Conservation (phyloP, 2,797 vertebrate genomes). For the Epinephelus awoara region DNA sequence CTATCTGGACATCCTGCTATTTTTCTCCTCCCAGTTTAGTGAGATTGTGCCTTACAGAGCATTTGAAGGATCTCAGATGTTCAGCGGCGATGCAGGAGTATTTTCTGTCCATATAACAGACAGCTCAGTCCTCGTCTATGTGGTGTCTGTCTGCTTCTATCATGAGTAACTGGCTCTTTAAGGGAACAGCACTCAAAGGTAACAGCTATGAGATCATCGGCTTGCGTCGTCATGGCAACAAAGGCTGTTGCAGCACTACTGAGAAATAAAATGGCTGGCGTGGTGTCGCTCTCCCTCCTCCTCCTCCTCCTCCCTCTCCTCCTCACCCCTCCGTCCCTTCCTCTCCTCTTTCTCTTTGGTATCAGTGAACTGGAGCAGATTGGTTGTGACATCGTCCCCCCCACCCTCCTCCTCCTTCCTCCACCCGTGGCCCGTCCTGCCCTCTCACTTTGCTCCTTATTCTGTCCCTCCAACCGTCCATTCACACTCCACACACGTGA, state of each 20-base stretch:
- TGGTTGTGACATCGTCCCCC: slow-evolving; percentile 71
- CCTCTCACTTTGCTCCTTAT: slow-evolving; percentile 70
- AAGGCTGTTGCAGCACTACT: slow-evolving; percentile 87
- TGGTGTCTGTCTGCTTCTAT: slow-evolving; percentile 62
- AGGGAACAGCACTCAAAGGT: slow-evolving; percentile 78
- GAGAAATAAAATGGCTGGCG: slow-evolving; percentile 87
- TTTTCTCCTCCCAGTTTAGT: background rate
- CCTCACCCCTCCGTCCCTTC: slow-evolving; percentile 51
- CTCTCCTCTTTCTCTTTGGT: slow-evolving; percentile 78
- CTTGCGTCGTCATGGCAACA: slow-evolving; percentile 86
- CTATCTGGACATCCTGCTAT: background rate
- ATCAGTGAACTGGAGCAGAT: slow-evolving; percentile 84
- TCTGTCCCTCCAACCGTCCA: slow-evolving; percentile 65
- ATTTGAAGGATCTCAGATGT: slow-evolving; percentile 12
- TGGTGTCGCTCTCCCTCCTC: slow-evolving; percentile 64
- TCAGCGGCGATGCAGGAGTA: slow-evolving; percentile 32
- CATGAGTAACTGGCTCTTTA: slow-evolving; percentile 78
- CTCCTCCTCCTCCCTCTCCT: slow-evolving; percentile 42
- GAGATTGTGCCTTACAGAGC: background rate
- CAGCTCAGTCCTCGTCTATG: slow-evolving; percentile 38
- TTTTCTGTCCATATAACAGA: slow-evolving; percentile 35
- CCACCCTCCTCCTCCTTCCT: background rate
- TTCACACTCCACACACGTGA: slow-evolving; percentile 76
- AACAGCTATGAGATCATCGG: slow-evolving; percentile 88
- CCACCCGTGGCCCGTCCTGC: slow-evolving; percentile 51